Evolutionary conservation across 2,797 vertebrate species (phyloP).

Genomic region (Cephalopachus bancanus): DNA sequence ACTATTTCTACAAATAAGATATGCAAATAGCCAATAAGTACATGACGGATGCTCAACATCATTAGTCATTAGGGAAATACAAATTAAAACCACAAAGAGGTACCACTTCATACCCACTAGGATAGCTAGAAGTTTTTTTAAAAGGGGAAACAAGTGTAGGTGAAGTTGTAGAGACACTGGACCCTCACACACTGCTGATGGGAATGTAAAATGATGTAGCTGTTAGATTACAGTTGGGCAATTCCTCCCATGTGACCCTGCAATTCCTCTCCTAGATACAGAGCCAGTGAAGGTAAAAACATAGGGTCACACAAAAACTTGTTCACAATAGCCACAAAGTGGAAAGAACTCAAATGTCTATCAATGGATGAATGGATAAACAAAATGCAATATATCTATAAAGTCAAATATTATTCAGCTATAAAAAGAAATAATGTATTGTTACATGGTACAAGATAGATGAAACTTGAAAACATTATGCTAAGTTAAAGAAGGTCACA

Average conservation of each 20-base stretch:
- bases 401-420: slow-evolving; percentile 56
- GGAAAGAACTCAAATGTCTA: not conserved
- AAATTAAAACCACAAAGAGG: not conserved
- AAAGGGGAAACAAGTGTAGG: slow-evolving; percentile 10
- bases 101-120: not conserved
- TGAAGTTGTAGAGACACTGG: not conserved
- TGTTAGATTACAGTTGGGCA: not conserved
- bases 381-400: slow-evolving; percentile 42
- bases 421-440: slow-evolving; percentile 37
- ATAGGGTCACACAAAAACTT: not conserved
- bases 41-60: not conserved
- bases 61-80: slow-evolving; percentile 41
- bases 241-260: slow-evolving; percentile 12
- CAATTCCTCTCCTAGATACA: slow-evolving; percentile 11
- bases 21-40: not conserved
- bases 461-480: slow-evolving; percentile 65
- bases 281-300: slow-evolving; percentile 59
- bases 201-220: not conserved
- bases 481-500: slow-evolving; percentile 48
- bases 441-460: slow-evolving; percentile 1
- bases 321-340: slow-evolving; percentile 1
- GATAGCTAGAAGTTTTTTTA: slow-evolving; percentile 35
- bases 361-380: not conserved
- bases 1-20: slow-evolving; percentile 17
- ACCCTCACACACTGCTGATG: not conserved